These are phyloP conservation scores for Aphis gossypii DNA, from an alignment of 1,140 invertebrate species.

Conservation along the genomic window DNA sequence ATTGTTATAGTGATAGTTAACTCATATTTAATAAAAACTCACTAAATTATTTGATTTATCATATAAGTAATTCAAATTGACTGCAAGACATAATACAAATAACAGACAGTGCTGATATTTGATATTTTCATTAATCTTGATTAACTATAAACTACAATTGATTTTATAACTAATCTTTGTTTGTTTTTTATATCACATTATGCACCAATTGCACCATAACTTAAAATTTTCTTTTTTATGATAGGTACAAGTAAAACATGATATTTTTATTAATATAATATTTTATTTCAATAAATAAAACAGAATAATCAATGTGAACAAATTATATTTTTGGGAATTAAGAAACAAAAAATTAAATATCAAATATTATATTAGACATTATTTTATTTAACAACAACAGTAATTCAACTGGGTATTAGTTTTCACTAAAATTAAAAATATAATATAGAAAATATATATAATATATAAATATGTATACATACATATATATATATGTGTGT, in stretches of 20 bases:
- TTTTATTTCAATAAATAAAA: conserved; percentile 20
- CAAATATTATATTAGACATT: conserved; percentile 27
- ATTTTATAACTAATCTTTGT: no score
- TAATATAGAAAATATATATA: conserved; percentile 27
- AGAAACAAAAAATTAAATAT: conserved; percentile 18
- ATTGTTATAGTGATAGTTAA: neutral
- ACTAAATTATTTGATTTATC: neutral
- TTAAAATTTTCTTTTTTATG: neutral
- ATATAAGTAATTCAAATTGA: neutral
- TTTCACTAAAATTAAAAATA: conserved; percentile 53
- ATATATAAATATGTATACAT: neutral
- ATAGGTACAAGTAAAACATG: neutral
- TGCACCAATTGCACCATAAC: no score
- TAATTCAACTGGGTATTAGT: conserved; percentile 34
- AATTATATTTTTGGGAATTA: conserved; percentile 24
- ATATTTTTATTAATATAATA: neutral
- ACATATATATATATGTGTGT: neutral
- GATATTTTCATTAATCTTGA: neutral
- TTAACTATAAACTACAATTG: no score
- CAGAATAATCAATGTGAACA: neutral
- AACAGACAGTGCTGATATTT: neutral
- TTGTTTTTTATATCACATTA: neutral
- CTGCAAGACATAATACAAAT: neutral
- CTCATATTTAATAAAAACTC: neutral
- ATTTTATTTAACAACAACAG: conserved; percentile 38